Percentiles rank a stretch among this genome's conserved stretches.
phyloP scores from a whole-genome alignment of 2,797 vertebrate species.

The Rhinatrema bivittatum region DNA sequence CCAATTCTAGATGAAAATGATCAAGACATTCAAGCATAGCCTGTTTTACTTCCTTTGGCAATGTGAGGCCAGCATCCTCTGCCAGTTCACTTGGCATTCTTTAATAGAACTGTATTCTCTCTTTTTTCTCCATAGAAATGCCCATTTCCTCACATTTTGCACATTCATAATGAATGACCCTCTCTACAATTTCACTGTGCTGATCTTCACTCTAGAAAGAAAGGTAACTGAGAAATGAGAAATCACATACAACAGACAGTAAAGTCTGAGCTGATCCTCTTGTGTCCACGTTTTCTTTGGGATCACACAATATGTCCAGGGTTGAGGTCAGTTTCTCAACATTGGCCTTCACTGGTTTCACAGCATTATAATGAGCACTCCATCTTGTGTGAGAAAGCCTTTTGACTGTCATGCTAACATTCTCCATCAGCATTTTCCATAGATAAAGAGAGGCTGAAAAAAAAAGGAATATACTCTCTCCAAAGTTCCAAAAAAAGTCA shows the following conservation, averaged over 20 bases:
- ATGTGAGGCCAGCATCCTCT: not conserved
- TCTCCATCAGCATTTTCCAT: no score
- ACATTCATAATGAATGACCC: not conserved
- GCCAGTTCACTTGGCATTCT: no score
- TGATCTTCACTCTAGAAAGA: not conserved
- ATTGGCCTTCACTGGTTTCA: no score
- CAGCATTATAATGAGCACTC: not conserved
- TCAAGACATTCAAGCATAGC: not conserved
- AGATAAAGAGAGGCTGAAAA: no score
- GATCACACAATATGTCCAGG: not conserved
- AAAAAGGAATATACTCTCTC: no score
- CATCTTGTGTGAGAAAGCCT: not conserved
- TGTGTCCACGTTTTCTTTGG: not conserved
- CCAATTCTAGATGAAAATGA: not conserved
- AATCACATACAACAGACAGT: not conserved
- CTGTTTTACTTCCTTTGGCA: not conserved
- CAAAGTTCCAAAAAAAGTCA: no score
- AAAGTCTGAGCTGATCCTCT: not conserved
- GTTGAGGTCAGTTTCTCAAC: not conserved
- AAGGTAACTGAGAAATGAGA: not conserved
- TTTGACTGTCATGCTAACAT: not conserved
- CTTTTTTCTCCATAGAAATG: not conserved
- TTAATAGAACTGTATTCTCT: not conserved
- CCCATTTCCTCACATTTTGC: not conserved
- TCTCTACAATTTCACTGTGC: not conserved